Base-by-base conservation (phyloP, 2,797 vertebrate genomes). In the Crossoptilon crossoptilon region DNA sequence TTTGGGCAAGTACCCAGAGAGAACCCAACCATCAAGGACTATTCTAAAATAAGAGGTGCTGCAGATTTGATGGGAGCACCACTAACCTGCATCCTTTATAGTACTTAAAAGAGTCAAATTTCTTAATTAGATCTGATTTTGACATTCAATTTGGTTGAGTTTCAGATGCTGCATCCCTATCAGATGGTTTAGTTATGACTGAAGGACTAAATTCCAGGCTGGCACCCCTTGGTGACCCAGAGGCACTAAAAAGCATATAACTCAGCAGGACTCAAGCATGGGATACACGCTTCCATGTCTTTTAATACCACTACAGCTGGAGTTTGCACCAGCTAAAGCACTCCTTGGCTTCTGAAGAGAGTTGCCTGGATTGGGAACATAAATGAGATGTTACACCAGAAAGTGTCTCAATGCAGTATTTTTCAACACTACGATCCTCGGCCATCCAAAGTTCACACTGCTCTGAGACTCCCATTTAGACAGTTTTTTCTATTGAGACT, bases 301-400 rank as follows among this genome's bases (percentile, higher is more conserved):
- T 8, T 39, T 26, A n/a, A 3, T 3, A 11, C 2, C 39, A 63
- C 6, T 5, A 3, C 3, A 23, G 27, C 8, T 10, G 51, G 27
- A 44, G 37, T 35, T 48, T 18, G 21, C 72, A 76, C 7, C 43
- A 29, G 2, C 1, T 19, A 15, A 48, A 22, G 7, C 55, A 44
- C 10, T 0, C 0, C 2, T 2, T 0, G 10, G 46, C 22, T 86
- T 74, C 13, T 49, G 18, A 31, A 17, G 31, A 63, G 46, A 64
- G 67, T 2, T 48, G 44, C 2, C 14, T n/a, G 33, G 10, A n/a
- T 1, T 74, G 14, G 67, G 37, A n/a, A 49, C 0, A 0, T 4
- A 24, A 37, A 4, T 7, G 17, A 78, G 29, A 51, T 11, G 4
- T 60, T 21, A 22, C 4, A 62, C 22, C 29, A 73, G 14, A 69